Base-by-base conservation (phyloP, 2,113 vertebrate species). In the Noctilio leporinus region DNA sequence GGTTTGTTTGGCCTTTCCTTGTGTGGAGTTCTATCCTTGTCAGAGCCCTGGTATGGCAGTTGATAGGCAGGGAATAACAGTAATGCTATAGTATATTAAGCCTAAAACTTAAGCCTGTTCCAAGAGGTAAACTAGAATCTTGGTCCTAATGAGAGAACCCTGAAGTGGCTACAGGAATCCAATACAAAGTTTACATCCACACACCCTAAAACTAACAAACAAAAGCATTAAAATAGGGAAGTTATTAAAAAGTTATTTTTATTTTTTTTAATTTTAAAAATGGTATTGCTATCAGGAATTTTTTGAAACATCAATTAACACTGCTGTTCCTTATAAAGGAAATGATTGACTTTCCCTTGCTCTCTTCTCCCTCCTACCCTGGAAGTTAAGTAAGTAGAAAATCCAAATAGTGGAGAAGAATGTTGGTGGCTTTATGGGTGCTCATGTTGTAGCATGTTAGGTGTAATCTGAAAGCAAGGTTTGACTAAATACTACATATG, bases 261-360 rank as follows among this genome's bases (percentile, higher is more conserved):
- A 28, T 62, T 94, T 93, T 89, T n/a, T 51, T n/a, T 40, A 40
- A n/a, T 22, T 51, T 76, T 51, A n/a, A 78, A 92, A 95, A 89
- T 76, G 11, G 1, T 16, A 69, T 87, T 92, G 38, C 8, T 73
- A 65, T 62, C 59, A 77, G 4, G 9, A 7, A 65, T 26, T 49
- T 90, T 67, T 89, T 80, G 4, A 86, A 84, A 76, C 4, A 89
- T 15, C n/a, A 59, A 4, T 30, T 59, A 93, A 80, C 15, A 93
- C 38, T 77, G 9, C 11, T 87, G 1, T 35, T 95, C 24, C 75
- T 85, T 84, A 57, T 59, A 72, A 72, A 69, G 67, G 4, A 67
- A 87, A 70, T 75, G 17, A 73, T 73, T 77, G 64, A 73, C 4
- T 72, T 51, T 91, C 16, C 22, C 11, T 93, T 75, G 15, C n/a